A percentile compares a stretch with the other conserved stretches of the same genome.
phyloP scores from a whole-genome alignment of 1,140 invertebrate genomes.

The Hormaphis cornu region DNA sequence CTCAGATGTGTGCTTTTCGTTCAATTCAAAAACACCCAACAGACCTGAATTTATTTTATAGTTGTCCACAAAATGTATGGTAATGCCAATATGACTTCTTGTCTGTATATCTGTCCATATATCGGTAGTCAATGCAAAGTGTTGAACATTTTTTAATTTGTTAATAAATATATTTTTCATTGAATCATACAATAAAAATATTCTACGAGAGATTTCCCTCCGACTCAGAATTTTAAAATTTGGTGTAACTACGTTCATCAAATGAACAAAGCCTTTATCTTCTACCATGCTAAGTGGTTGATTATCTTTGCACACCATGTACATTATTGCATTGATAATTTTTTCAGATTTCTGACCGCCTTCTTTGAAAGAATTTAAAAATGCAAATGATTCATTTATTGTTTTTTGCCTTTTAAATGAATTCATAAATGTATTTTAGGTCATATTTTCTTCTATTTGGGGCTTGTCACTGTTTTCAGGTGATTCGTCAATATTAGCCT shows the following conservation, averaged over 20 bases:
- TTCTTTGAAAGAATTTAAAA: not conserved
- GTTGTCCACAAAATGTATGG: conserved; percentile 34
- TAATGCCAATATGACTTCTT: conserved; percentile 38
- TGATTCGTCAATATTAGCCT: not conserved
- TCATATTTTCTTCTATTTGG: not conserved
- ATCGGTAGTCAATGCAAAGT: conserved; percentile 37
- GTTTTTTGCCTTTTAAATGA: not conserved
- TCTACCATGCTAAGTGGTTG: conserved; percentile 41
- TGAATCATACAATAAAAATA: conserved; percentile 41
- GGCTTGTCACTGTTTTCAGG: not conserved
- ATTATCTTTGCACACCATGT: conserved; percentile 42
- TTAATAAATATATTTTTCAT: conserved; percentile 35
- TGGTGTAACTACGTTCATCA: conserved; percentile 40
- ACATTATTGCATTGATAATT: conserved; percentile 34
- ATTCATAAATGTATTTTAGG: not conserved
- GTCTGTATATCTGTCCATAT: conserved; percentile 38
- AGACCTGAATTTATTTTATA: not conserved
- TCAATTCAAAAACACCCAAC: not conserved
- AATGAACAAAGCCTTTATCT: conserved; percentile 41
- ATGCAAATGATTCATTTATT: not conserved
- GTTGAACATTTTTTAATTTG: conserved; percentile 33
- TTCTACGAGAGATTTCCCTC: conserved; percentile 35
- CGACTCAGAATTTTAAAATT: conserved; percentile 41
- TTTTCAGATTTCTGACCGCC: not conserved
- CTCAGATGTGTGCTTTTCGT: conserved; percentile 35